A percentile compares a stretch with the other conserved stretches of the same genome.
phyloP scores from a whole-genome alignment of 1,140 invertebrate species.

The Drusus annulatus region DNA sequence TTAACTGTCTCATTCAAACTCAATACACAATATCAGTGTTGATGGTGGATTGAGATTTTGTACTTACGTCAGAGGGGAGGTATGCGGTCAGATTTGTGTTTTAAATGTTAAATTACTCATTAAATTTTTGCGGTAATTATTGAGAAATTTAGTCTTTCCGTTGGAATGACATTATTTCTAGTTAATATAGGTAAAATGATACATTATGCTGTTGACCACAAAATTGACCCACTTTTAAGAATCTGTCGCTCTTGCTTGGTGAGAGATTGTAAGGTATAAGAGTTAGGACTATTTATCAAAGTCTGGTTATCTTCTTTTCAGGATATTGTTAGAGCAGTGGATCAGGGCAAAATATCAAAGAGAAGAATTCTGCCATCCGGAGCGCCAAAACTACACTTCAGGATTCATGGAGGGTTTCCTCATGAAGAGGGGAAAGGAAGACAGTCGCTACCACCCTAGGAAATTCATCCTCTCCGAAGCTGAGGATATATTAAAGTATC shows the following conservation, averaged over 20 bases:
- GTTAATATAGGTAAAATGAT: background rate
- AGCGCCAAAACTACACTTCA: conserved; percentile 83
- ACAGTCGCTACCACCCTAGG: conserved; percentile 84
- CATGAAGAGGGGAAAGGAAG: conserved; percentile 92
- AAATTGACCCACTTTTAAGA: too few species aligned
- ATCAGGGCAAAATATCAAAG: conserved; percentile 92
- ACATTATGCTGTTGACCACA: too few species aligned
- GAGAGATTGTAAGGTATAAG: too few species aligned
- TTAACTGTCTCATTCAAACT: conserved; percentile 37
- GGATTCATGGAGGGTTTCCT: conserved; percentile 88
- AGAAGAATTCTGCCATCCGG: conserved; percentile 87
- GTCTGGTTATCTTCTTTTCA: conserved; percentile 63
- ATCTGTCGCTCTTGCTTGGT: too few species aligned
- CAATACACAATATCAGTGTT: conserved; percentile 17
- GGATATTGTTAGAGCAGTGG: conserved; percentile 92
- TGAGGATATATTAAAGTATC: conserved; percentile 88
- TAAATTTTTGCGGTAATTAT: conserved; percentile 1
- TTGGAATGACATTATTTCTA: background rate
- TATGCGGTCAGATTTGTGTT: conserved; percentile 2
- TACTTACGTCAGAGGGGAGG: conserved; percentile 22
- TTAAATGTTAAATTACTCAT: conserved; percentile 17
- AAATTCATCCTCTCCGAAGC: conserved; percentile 88
- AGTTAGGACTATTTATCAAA: too few species aligned
- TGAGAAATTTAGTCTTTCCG: background rate
- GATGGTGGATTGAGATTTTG: conserved; percentile 13